Conservation (phyloP, 2,888 invertebrate genomes). For the Limnephilus lunatus region DNA sequence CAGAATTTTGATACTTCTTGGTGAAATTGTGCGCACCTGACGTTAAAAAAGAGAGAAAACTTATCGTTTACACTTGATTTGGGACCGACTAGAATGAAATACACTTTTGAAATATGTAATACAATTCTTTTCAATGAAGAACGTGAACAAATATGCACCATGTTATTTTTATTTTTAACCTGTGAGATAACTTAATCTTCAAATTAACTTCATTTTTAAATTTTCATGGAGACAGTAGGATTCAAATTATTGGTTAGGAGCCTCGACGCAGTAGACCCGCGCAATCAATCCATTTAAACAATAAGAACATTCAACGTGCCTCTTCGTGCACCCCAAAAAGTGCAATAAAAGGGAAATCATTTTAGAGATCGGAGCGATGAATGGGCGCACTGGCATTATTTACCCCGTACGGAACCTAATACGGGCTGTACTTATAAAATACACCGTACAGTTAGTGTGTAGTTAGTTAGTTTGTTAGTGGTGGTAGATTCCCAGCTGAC, state of each 20-base stretch:
- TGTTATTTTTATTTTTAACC: no score
- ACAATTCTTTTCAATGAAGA: no score
- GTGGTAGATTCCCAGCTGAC: constrained; percentile 52
- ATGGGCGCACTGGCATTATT: background rate
- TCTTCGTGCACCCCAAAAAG: background rate
- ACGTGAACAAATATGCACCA: no score
- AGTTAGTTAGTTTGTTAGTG: background rate
- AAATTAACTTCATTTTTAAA: no score
- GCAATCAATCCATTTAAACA: background rate
- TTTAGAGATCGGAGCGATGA: background rate
- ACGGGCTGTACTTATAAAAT: background rate
- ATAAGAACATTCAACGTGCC: background rate
- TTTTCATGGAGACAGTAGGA: background rate
- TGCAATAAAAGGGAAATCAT: background rate
- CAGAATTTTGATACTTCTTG: no score
- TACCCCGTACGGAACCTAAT: background rate
- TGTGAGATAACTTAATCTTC: no score
- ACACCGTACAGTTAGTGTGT: background rate
- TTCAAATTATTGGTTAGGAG: background rate
- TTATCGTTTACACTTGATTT: no score
- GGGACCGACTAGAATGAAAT: no score
- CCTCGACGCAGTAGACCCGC: background rate
- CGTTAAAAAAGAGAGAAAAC: no score
- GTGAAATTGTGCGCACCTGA: no score
- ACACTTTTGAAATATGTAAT: no score